Percentiles rank a stretch among this genome's conserved stretches.
These are phyloP conservation scores for Drosophila nr. perissopoda DNA, from an alignment of 2,888 invertebrate genomes.

Conservation along the genomic window DNA sequence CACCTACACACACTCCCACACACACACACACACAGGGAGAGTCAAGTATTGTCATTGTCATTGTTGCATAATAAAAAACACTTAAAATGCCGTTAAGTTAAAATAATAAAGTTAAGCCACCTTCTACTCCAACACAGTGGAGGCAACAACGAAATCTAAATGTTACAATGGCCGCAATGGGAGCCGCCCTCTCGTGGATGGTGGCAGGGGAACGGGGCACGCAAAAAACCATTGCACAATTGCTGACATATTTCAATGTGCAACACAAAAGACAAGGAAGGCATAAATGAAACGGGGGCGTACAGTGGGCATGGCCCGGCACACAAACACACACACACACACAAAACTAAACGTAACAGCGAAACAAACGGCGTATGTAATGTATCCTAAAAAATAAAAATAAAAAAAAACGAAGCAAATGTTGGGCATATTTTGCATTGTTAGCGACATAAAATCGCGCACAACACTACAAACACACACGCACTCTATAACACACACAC, in stretches of 20 bases:
- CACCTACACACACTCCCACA: conserved; percentile 43
- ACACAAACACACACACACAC: conserved; percentile 17
- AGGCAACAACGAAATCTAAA: conserved; percentile 75
- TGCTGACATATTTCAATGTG: conserved; percentile 76
- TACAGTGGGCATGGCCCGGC: conserved; percentile 18
- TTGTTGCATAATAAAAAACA: conserved; percentile 74
- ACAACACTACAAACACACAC: conserved; percentile 25
- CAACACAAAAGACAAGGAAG: conserved; percentile 74
- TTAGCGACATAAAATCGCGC: conserved; percentile 66
- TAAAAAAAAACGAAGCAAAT: conserved; percentile 53
- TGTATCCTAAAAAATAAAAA: conserved; percentile 24
- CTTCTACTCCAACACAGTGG: conserved; percentile 36
- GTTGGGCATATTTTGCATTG: conserved; percentile 78
- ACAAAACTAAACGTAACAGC: conserved; percentile 65
- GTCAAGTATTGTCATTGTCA: conserved; percentile 21
- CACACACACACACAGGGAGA: conserved; percentile 2
- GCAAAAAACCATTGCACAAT: conserved; percentile 64
- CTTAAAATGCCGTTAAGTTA: conserved; percentile 79
- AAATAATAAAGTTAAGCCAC: conserved; percentile 78
- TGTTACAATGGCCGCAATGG: conserved; percentile 65
- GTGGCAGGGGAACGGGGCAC: conserved; percentile 5
- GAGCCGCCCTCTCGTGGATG: conserved; percentile 6
- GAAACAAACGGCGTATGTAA: conserved; percentile 30
- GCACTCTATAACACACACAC: conserved; percentile 45
- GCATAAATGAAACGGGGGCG: conserved; percentile 41